These are phyloP conservation scores for Sympetrum striolatum DNA, from an alignment of 2,888 invertebrate genomes.

Conservation along the genomic window DNA sequence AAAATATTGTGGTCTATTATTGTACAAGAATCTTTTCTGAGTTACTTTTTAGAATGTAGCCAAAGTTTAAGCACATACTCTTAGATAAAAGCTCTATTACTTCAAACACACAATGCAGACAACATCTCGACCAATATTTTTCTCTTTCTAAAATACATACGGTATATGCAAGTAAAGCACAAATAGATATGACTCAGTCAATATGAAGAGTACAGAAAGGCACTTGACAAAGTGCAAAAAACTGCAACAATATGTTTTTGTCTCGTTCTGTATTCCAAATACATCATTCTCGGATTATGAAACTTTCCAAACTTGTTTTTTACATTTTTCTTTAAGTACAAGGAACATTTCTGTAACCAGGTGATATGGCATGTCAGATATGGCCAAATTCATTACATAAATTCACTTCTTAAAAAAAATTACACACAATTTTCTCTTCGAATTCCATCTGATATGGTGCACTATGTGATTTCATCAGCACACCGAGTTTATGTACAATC, in stretches of 20 bases:
- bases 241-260: slow-evolving; percentile 45
- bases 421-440: background rate
- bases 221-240: slow-evolving; percentile 45
- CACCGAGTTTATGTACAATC: slow-evolving; percentile 15
- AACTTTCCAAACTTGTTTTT: slow-evolving; percentile 36
- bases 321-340: slow-evolving; percentile 19
- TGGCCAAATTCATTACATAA: slow-evolving; percentile 42
- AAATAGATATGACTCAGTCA: slow-evolving; percentile 46
- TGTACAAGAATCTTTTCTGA: slow-evolving; percentile 41
- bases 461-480: slow-evolving; percentile 16
- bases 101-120: slow-evolving; percentile 41
- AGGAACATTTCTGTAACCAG: slow-evolving; percentile 41
- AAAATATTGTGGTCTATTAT: slow-evolving; percentile 42
- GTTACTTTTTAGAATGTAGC: slow-evolving; percentile 40
- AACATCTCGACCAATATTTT: slow-evolving; percentile 35
- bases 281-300: slow-evolving; percentile 9
- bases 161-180: slow-evolving; percentile 43
- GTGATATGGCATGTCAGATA: slow-evolving; percentile 46
- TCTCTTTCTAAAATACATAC: slow-evolving; percentile 31
- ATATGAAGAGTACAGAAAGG: slow-evolving; percentile 44
- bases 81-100: slow-evolving; percentile 41
- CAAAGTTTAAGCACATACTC: slow-evolving; percentile 38
- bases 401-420: slow-evolving; percentile 6
- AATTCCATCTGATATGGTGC: slow-evolving; percentile 1
- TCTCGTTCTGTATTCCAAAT: slow-evolving; percentile 35